Conservation (phyloP, 2,797 vertebrate genomes). For the Brachymystax lenok region DNA sequence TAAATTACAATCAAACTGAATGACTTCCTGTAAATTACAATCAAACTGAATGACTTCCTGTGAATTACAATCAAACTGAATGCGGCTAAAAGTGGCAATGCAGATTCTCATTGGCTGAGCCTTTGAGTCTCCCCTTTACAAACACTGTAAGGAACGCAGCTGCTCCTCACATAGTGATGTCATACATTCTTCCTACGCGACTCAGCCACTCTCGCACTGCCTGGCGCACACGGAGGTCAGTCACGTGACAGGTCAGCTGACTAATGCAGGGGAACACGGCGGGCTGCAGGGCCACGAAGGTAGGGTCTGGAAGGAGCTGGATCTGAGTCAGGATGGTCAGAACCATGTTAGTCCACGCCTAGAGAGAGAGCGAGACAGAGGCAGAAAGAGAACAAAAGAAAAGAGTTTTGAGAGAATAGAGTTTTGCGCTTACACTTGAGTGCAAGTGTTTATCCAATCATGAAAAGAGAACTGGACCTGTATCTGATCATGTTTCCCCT, state of each 20-base stretch:
- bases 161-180: conserved; percentile 77
- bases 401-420: background rate
- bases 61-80: conserved; percentile 1
- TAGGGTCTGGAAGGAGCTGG: conserved; percentile 87
- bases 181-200: conserved; percentile 91
- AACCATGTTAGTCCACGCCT: conserved; percentile 99
- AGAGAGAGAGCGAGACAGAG: background rate
- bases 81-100: conserved; percentile 1
- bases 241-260: conserved; percentile 95
- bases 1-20: background rate
- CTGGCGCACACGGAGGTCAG: conserved; percentile 88
- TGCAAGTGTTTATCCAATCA: background rate
- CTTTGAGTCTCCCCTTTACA: background rate
- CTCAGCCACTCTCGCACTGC: conserved; percentile 94
- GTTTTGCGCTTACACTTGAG: no score
- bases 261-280: conserved; percentile 94
- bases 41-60: background rate
- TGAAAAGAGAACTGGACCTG: background rate
- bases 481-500: no score
- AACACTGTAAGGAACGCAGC: background rate
- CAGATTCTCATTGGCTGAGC: background rate
- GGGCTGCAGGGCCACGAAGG: conserved; percentile 90
- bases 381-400: background rate
- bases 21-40: conserved; percentile 2
- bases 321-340: conserved; percentile 94